Conservation (phyloP, 2,113 vertebrate species). For the Phylloscopus trochilus region DNA sequence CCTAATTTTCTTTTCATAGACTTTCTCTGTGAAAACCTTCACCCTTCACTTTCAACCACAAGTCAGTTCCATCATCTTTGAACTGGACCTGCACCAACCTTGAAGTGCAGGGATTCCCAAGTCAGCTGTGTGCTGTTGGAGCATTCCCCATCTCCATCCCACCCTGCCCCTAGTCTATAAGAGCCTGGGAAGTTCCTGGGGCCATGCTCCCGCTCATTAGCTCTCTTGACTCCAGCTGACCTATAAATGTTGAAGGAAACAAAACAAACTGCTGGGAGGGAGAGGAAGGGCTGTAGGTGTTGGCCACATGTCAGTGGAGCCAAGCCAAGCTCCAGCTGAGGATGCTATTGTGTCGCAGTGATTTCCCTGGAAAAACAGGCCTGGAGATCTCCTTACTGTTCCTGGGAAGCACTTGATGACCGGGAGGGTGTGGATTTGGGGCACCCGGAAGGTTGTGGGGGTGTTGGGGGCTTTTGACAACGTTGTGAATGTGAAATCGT, state of each 20-base stretch:
- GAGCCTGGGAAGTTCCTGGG: background rate
- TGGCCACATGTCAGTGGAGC: background rate
- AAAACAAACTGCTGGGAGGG: background rate
- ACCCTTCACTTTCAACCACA: background rate
- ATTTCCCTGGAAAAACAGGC: slow-evolving; percentile 28
- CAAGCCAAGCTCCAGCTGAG: background rate
- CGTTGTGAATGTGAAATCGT: background rate
- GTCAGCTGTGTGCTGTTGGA: background rate
- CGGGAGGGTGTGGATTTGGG: background rate
- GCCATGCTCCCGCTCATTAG: background rate
- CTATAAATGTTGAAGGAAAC: background rate
- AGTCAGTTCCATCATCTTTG: background rate
- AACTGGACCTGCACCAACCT: background rate
- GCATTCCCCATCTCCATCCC: background rate
- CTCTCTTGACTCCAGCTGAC: slow-evolving; percentile 5
- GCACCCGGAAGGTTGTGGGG: background rate
- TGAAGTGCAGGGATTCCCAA: background rate
- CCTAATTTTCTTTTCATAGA: background rate
- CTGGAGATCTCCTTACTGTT: background rate
- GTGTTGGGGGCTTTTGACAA: background rate
- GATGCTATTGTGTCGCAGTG: background rate
- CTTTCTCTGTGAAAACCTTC: background rate
- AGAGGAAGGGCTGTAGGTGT: slow-evolving; percentile 25
- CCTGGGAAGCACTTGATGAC: background rate
- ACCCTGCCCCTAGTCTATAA: background rate